Percentiles rank a stretch among this genome's conserved stretches.
Conservation (phyloP, 1,140 invertebrate species). For the Ceratoteleas bidentatus region DNA sequence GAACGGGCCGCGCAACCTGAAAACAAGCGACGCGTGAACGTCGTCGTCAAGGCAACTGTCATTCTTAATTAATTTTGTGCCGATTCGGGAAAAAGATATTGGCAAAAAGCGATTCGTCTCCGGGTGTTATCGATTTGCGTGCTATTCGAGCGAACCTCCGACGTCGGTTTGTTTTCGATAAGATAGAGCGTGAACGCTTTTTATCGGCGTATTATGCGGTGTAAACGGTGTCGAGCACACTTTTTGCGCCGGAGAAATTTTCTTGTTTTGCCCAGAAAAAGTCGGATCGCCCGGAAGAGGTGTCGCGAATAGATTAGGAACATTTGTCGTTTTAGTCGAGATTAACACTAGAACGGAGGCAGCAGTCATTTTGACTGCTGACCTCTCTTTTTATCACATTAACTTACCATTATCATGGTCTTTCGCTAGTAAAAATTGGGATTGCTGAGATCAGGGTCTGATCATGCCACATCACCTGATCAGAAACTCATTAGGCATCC, state of each 20-base stretch:
- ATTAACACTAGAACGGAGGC: no score
- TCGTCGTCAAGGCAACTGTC: constrained; percentile 37
- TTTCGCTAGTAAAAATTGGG: no score
- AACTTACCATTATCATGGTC: no score
- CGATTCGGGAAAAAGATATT: not conserved
- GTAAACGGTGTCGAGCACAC: constrained; percentile 17
- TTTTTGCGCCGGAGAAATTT: constrained; percentile 10
- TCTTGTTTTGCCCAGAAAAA: constrained; percentile 6
- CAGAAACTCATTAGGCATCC: no score
- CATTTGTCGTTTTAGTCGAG: no score
- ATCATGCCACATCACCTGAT: no score
- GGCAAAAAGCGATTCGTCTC: constrained; percentile 27
- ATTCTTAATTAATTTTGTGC: constrained; percentile 52
- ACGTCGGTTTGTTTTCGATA: constrained; percentile 26
- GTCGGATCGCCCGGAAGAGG: no score
- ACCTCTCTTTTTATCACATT: no score
- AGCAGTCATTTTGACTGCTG: no score
- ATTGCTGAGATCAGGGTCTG: no score
- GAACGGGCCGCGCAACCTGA: constrained; percentile 32
- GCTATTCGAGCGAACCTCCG: constrained; percentile 17
- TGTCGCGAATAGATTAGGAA: no score
- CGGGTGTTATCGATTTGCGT: constrained; percentile 36
- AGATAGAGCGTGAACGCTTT: constrained; percentile 40
- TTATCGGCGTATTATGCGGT: constrained; percentile 30
- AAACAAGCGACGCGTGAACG: constrained; percentile 45